Conservation (phyloP, 2,888 invertebrate genomes). For the Emmelina monodactyla region DNA sequence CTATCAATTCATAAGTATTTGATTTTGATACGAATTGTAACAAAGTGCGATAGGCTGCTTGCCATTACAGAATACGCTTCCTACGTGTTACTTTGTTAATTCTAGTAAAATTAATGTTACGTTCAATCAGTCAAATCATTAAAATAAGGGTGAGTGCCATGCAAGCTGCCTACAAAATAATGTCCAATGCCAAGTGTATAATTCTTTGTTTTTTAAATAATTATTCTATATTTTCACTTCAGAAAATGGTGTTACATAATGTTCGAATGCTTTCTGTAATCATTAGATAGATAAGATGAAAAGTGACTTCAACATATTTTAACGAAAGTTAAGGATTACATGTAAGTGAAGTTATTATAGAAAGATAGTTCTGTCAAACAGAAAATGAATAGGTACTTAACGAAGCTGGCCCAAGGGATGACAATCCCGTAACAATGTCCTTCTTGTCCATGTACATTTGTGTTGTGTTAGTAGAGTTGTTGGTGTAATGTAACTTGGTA, state of each 20-base stretch:
- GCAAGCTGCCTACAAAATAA: not conserved
- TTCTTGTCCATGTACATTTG: not conserved
- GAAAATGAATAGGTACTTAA: conserved; percentile 1
- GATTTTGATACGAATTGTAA: too few species aligned
- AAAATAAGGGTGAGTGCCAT: not conserved
- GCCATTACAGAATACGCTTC: too few species aligned
- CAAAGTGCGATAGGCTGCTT: too few species aligned
- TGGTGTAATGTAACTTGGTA: too few species aligned
- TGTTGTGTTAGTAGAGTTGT: conserved; percentile 1
- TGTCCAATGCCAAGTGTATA: not conserved
- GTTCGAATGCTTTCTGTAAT: not conserved
- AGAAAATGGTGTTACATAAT: too few species aligned
- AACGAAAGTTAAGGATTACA: not conserved
- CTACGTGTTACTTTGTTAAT: not conserved
- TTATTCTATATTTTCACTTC: not conserved
- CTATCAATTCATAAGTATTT: too few species aligned
- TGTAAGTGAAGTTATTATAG: not conserved
- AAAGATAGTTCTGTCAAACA: not conserved
- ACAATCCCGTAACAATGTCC: not conserved
- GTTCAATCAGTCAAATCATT: too few species aligned
- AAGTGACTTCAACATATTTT: conserved; percentile 1
- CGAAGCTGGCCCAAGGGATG: not conserved
- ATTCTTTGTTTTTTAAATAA: not conserved
- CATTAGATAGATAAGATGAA: conserved; percentile 1
- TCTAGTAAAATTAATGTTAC: too few species aligned